Conservation (phyloP, 2,113 vertebrate species). For the Otolemur garnettii region DNA sequence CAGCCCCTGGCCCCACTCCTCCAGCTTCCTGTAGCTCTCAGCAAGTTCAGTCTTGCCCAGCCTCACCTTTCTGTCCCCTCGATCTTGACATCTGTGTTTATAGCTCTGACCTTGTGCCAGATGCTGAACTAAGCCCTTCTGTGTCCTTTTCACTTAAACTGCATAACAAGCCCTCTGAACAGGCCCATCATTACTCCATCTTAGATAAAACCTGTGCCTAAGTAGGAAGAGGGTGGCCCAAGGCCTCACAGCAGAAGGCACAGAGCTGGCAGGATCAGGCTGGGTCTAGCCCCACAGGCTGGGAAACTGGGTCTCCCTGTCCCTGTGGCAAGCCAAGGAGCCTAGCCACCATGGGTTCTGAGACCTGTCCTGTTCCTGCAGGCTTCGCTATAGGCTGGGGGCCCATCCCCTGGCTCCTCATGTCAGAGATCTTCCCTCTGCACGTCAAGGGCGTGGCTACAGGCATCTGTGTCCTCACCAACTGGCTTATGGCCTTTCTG, state of each 20-base stretch:
- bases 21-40: neutral
- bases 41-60: neutral
- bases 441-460: slow-evolving; percentile 90
- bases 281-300: neutral
- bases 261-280: neutral
- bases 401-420: slow-evolving; percentile 93
- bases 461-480: slow-evolving; percentile 91
- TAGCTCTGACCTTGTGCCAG: neutral
- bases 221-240: neutral
- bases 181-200: accelerated
- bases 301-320: neutral
- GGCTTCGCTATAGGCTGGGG: slow-evolving; percentile 95
- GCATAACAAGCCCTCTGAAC: neutral
- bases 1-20: no score
- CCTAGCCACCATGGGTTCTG: accelerated
- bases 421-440: slow-evolving; percentile 94
- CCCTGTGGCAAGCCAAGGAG: accelerated
- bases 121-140: neutral
- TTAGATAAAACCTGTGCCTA: neutral
- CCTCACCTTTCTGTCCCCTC: neutral
- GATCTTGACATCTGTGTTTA: neutral
- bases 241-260: no score
- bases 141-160: neutral
- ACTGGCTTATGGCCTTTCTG: slow-evolving; percentile 93
- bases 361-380: slow-evolving; percentile 71